Evolutionary conservation across 1,140 invertebrate species (phyloP), one percentile per base, ranked within the genome.

Genomic region (Gryllus bimaculatus): DNA sequence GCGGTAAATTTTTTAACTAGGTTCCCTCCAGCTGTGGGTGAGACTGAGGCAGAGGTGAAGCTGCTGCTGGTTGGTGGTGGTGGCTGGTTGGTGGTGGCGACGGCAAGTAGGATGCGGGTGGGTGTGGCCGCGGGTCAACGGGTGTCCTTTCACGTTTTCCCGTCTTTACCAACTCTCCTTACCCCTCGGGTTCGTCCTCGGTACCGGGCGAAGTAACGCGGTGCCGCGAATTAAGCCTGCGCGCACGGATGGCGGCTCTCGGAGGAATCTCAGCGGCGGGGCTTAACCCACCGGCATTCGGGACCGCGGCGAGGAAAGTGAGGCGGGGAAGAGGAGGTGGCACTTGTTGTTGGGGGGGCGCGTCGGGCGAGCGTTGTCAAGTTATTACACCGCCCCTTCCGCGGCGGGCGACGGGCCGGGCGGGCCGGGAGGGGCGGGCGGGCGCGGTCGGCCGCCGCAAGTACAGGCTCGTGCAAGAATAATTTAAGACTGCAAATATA

Each of bases 1-100:
- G 54, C 10, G 54, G 54, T 66, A 66, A 66, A 66, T 66, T 66
- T 66, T 66, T 66, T 66, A 66, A 66, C 54, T 66, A 66, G 54
- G 54, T 66, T 66, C 18, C 54, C 7, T 0, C 54, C 2, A 7
- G 2, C 54, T 66, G 10, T 39, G 26, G 26, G 26, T 2, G 26
- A 39, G 26, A 5, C 26, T 39, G 26, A 39, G 26, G 26, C 26
- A 39, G 26, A 39, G 26, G 26, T 39, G 26, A 39, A 39, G 26
- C 5, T 39, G 26, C 1, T 39, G 26, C 1, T 39, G 26, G 26
- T 39, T 39, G 26, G 26, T 39, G 26, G 26, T 39, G 26, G 26
- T 5, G 26, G 26, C 26, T 1, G 26, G 26, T 1, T 39, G 26
- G 26, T 5, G 26, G 26, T 5, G 26, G 26, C 26, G 26, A 5